Percentiles rank a stretch among this genome's conserved stretches.
Evolutionary conservation across 2,113 vertebrate species (phyloP).

Genomic region (Hemibagrus wyckioides): DNA sequence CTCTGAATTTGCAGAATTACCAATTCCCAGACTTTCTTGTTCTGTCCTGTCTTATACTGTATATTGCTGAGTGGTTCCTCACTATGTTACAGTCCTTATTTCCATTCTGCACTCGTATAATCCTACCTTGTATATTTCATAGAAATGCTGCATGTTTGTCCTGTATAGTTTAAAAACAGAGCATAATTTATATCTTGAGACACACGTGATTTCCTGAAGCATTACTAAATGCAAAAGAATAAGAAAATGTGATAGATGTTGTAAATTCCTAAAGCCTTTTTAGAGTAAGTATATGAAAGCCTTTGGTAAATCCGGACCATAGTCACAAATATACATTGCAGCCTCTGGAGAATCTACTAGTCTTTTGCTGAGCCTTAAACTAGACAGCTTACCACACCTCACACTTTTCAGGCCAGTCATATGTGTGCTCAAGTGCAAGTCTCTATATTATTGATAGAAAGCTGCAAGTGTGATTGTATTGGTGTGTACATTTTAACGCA

Average conservation of each 20-base stretch:
- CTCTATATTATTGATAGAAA: constrained; percentile 36
- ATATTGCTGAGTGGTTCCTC: constrained; percentile 25
- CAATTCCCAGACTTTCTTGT: constrained; percentile 36
- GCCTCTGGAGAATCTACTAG: constrained; percentile 34
- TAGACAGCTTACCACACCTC: constrained; percentile 44
- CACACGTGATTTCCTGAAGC: constrained; percentile 17
- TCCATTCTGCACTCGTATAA: constrained; percentile 19
- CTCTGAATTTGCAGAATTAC: constrained; percentile 8
- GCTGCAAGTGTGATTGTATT: constrained; percentile 45
- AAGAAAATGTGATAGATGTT: not conserved
- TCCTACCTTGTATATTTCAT: constrained; percentile 41
- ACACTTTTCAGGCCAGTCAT: not conserved
- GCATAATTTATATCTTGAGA: constrained; percentile 39
- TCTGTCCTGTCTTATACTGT: constrained; percentile 47
- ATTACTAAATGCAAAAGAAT: constrained; percentile 19
- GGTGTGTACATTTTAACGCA: constrained; percentile 50
- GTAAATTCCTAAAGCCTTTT: constrained; percentile 24
- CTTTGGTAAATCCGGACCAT: constrained; percentile 28
- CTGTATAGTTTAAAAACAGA: constrained; percentile 44
- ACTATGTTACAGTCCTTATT: constrained; percentile 1
- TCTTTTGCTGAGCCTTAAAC: constrained; percentile 62
- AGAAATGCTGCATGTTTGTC: constrained; percentile 51
- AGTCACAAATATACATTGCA: constrained; percentile 22
- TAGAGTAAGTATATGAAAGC: not conserved
- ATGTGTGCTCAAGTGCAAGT: constrained; percentile 26